Evolutionary conservation across 2,797 vertebrate species (phyloP).

Genomic region (Glossophaga mutica): DNA sequence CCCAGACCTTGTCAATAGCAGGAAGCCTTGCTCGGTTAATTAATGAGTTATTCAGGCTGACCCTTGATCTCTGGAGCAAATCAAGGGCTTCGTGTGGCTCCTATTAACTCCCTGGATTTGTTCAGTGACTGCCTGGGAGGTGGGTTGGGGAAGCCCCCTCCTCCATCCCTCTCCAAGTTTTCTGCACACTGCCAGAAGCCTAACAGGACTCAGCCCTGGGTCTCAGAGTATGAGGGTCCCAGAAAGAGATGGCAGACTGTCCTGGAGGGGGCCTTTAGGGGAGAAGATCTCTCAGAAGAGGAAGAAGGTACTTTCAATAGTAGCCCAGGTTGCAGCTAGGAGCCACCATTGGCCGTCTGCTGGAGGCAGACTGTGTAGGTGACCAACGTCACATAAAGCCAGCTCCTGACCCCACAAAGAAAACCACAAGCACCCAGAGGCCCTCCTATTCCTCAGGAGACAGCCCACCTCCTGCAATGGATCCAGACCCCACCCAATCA

Average conservation of each 20-base stretch:
- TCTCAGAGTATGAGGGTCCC: background rate
- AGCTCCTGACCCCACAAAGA: background rate
- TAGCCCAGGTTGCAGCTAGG: background rate
- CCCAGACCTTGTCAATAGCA: conserved; percentile 84
- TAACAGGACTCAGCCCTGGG: background rate
- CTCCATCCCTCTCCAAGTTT: background rate
- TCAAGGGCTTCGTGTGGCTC: conserved; percentile 83
- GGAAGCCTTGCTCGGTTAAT: conserved; percentile 83
- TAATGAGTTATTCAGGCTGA: conserved; percentile 86
- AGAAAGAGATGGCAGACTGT: background rate
- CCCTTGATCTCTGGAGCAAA: conserved; percentile 84
- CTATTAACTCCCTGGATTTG: conserved; percentile 81
- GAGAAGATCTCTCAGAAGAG: background rate
- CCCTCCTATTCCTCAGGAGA: background rate
- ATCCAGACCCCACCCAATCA: background rate
- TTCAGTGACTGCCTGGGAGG: conserved; percentile 65
- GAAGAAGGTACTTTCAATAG: background rate
- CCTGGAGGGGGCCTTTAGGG: background rate
- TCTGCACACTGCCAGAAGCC: background rate
- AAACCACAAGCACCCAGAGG: background rate
- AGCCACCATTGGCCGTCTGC: background rate
- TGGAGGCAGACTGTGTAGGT: background rate
- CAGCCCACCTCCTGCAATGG: background rate
- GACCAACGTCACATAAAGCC: background rate
- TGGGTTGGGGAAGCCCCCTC: background rate